These are phyloP conservation scores for Gallinago nigripennis DNA, from an alignment of 2,797 vertebrate species.

Conservation along the genomic window DNA sequence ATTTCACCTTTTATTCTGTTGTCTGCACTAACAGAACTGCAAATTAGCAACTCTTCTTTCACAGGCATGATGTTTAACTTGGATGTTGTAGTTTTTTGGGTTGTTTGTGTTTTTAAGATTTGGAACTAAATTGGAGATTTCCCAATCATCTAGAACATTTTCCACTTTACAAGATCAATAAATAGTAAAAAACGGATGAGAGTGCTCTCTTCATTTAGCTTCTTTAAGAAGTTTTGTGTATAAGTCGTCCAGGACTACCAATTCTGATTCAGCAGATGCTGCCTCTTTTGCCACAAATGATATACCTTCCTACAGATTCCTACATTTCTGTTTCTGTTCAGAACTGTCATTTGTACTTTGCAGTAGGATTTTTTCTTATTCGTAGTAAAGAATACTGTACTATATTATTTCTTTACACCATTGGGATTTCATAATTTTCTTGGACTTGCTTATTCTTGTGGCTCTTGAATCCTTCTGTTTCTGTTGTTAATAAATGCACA, in stretches of 20 bases:
- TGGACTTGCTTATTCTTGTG: not conserved
- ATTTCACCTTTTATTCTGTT: not conserved
- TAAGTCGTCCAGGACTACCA: not conserved
- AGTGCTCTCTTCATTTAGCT: not conserved
- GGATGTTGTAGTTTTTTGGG: not conserved
- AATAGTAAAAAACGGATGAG: not conserved
- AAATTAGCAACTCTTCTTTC: not conserved
- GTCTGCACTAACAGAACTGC: not conserved
- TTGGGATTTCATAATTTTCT: not conserved
- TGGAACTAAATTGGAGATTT: not conserved
- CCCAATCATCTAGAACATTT: not conserved
- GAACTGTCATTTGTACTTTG: not conserved
- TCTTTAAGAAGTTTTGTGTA: not conserved
- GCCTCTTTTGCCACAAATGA: not conserved
- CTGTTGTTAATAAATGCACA: not conserved
- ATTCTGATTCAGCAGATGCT: not conserved
- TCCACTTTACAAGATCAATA: not conserved
- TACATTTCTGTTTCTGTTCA: not conserved
- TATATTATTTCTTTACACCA: not conserved
- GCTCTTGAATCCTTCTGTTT: not conserved
- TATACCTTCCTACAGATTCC: not conserved
- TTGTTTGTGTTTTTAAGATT: not conserved
- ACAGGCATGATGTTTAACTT: not conserved
- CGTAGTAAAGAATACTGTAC: not conserved
- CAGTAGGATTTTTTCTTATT: not conserved